Evolutionary conservation across 2,797 vertebrate species (phyloP).

Genomic region (Cossypha caffra): DNA sequence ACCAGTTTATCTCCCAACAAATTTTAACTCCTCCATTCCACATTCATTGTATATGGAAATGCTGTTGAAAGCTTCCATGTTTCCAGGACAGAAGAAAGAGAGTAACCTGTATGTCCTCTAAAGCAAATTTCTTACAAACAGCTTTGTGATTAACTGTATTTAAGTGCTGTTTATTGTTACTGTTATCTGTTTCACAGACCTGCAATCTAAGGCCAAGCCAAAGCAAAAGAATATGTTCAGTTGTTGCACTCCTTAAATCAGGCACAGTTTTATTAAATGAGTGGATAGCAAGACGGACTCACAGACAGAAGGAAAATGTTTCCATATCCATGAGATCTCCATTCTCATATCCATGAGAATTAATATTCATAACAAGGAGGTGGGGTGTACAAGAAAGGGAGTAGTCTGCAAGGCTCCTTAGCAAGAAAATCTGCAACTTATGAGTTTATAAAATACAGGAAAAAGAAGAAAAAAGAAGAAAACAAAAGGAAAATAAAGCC

Average conservation of each 20-base stretch:
- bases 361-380: neutral
- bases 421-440: neutral
- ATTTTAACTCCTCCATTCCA: slow-evolving; percentile 41
- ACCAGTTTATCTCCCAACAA: neutral
- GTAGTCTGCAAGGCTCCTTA: neutral
- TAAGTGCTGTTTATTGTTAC: neutral
- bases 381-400: accelerated
- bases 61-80: slow-evolving; percentile 10
- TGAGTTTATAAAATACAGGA: neutral
- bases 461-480: neutral
- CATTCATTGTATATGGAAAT: slow-evolving; percentile 20
- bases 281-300: neutral
- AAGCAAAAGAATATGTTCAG: neutral
- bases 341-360: neutral
- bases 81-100: slow-evolving; percentile 10
- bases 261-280: neutral
- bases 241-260: neutral
- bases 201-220: neutral
- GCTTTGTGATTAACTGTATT: neutral
- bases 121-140: neutral
- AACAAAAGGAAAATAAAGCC: neutral
- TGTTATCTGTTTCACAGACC: neutral
- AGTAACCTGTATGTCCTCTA: neutral
- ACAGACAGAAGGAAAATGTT: neutral
- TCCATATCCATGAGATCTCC: neutral